Evolutionary conservation across 2,888 invertebrate genomes (phyloP).

Genomic region (Anthoptus insignis): DNA sequence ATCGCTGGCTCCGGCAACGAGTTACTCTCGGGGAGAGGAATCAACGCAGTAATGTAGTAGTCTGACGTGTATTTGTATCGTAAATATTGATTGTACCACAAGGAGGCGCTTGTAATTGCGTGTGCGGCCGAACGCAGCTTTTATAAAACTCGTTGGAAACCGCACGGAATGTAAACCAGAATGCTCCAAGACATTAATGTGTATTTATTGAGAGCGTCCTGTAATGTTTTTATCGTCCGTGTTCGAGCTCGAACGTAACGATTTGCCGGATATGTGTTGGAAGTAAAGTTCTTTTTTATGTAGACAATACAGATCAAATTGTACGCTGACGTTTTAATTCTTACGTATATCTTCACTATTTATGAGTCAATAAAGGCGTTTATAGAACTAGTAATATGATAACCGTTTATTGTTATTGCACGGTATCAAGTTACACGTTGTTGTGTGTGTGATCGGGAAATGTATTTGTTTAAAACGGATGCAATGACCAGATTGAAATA

Average conservation of each 20-base stretch:
- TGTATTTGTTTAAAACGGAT: conserved; percentile 49
- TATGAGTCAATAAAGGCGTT: conserved; percentile 53
- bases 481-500: conserved; percentile 58
- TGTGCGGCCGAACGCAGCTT: conserved; percentile 81
- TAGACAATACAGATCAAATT: conserved; percentile 54
- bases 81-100: conserved; percentile 82
- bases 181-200: conserved; percentile 84
- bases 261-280: conserved; percentile 62
- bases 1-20: conserved; percentile 58
- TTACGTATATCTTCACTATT: conserved; percentile 53
- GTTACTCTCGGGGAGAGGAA: conserved; percentile 50
- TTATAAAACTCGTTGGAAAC: conserved; percentile 85
- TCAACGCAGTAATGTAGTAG: conserved; percentile 67
- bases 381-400: conserved; percentile 42
- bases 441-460: conserved; percentile 12
- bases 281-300: conserved; percentile 57
- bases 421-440: conserved; percentile 8
- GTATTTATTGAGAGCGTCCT: conserved; percentile 84
- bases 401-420: conserved; percentile 29
- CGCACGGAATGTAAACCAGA: conserved; percentile 85
- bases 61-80: conserved; percentile 70
- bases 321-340: conserved; percentile 57
- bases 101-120: conserved; percentile 84
- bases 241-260: conserved; percentile 69
- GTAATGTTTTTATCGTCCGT: conserved; percentile 85